Evolutionary conservation across 2,888 invertebrate species (phyloP).

Genomic region (Schizaphis graminum): DNA sequence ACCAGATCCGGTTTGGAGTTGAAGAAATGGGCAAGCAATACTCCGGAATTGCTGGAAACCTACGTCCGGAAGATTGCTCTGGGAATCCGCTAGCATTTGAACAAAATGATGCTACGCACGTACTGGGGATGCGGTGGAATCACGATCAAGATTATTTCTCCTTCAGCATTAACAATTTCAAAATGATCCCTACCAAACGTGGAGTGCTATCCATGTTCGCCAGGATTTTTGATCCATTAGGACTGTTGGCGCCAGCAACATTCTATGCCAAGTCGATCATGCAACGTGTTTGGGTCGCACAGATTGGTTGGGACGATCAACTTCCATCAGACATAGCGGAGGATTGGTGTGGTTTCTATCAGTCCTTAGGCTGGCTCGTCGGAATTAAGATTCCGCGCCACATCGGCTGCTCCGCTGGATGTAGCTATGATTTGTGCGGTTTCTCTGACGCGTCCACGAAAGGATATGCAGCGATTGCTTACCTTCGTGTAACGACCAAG

Average conservation of each 20-base stretch:
- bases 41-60: background rate
- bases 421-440: background rate
- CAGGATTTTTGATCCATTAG: slow-evolving; percentile 43
- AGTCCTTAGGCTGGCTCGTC: no score
- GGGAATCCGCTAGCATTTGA: background rate
- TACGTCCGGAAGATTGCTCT: background rate
- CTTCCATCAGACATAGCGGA: background rate
- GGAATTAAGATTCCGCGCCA: background rate
- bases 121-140: slow-evolving; percentile 45
- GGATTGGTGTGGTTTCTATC: no score
- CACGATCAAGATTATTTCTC: background rate
- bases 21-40: no score
- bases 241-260: background rate
- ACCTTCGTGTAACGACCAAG: background rate
- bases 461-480: background rate
- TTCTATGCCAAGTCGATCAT: background rate
- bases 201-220: slow-evolving; percentile 21
- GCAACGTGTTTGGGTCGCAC: slow-evolving; percentile 55
- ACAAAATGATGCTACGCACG: background rate
- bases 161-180: background rate
- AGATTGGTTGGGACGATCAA: slow-evolving; percentile 47
- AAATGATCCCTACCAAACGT: background rate
- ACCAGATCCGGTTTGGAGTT: slow-evolving; percentile 32
- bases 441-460: background rate
- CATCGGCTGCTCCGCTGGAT: background rate